Conservation (phyloP, 2,888 invertebrate genomes). For the Eristalinus sepulchralis region DNA sequence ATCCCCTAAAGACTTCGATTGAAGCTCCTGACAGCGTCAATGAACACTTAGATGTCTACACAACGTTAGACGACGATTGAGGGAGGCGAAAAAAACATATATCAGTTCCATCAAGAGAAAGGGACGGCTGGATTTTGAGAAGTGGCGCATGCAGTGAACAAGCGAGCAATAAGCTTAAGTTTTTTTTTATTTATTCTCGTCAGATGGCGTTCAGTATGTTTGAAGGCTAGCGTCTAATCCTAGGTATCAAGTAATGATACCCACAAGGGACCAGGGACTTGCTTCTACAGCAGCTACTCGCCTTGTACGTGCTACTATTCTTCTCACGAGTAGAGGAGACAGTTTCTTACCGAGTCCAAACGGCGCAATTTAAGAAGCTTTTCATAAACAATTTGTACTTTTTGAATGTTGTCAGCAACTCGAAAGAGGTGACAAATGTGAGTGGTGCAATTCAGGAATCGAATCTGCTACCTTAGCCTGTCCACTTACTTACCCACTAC, state of each 20-base stretch:
- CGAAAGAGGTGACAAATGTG: too few species aligned
- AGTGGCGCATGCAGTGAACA: background rate
- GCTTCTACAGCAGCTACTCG: too few species aligned
- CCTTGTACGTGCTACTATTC: too few species aligned
- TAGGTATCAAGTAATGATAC: background rate
- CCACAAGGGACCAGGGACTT: too few species aligned
- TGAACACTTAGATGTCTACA: constrained; percentile 2
- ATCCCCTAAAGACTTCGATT: constrained; percentile 2
- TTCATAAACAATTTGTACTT: too few species aligned
- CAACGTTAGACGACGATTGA: background rate
- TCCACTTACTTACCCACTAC: too few species aligned
- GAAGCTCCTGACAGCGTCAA: constrained; percentile 3
- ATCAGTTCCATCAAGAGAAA: constrained; percentile 2
- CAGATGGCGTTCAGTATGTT: background rate
- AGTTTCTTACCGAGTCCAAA: too few species aligned
- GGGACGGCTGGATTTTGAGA: constrained; percentile 8
- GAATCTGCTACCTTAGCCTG: too few species aligned
- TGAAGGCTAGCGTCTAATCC: background rate
- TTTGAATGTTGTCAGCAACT: too few species aligned
- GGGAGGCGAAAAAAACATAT: background rate
- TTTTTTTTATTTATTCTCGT: background rate
- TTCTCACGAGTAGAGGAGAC: too few species aligned
- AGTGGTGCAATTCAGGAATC: too few species aligned
- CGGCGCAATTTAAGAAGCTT: too few species aligned
- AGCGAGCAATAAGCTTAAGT: background rate